Conservation (phyloP, 1,140 invertebrate species). For the Adoxophyes honmai region DNA sequence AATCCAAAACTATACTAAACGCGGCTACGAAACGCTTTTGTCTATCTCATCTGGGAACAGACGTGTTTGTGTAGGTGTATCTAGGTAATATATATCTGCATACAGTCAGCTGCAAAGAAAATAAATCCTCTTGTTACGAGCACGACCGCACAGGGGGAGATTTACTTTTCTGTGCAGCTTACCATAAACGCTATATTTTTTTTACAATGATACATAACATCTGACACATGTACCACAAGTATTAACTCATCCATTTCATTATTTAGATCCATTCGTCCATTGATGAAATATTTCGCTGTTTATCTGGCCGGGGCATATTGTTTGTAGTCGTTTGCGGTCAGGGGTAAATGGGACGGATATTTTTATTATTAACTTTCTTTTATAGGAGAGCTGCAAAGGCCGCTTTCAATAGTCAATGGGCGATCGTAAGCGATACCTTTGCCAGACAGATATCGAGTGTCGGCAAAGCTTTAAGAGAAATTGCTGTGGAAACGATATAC, state of each 20-base stretch:
- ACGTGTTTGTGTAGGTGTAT: no score
- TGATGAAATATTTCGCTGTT: slow-evolving; percentile 7
- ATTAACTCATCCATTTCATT: slow-evolving; percentile 4
- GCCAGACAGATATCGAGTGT: slow-evolving; percentile 1
- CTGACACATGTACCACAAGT: no score
- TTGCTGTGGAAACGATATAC: neutral
- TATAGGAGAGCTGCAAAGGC: neutral
- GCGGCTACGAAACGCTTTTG: no score
- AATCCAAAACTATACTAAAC: no score
- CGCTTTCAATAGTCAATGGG: slow-evolving; percentile 7
- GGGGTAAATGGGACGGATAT: slow-evolving; percentile 2
- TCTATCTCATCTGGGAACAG: no score
- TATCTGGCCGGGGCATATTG: neutral
- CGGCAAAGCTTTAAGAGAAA: slow-evolving; percentile 2
- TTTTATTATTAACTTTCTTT: slow-evolving; percentile 13
- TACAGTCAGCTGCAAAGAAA: no score
- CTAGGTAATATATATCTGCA: no score
- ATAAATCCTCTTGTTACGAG: no score
- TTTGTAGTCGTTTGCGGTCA: neutral
- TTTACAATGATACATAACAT: no score
- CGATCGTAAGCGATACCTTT: slow-evolving; percentile 7
- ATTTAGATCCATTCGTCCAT: slow-evolving; percentile 4
- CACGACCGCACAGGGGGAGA: no score
- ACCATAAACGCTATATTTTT: no score
- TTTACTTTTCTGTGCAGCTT: no score